Conservation (phyloP, 2,113 vertebrate genomes). For the Poeciliopsis occidentalis region DNA sequence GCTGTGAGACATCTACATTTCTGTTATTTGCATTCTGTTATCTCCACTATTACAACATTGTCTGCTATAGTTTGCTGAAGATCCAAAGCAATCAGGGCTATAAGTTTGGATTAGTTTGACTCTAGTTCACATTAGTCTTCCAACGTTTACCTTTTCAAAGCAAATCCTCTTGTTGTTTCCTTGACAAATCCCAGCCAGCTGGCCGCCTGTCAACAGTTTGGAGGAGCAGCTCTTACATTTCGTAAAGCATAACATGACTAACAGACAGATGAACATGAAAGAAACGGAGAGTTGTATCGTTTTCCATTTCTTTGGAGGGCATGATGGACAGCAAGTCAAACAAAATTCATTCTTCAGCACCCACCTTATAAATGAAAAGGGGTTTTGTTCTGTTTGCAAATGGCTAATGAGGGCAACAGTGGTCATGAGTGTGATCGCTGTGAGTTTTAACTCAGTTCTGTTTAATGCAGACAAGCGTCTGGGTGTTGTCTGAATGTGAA, state of each 20-base stretch:
- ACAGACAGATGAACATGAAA: constrained; percentile 19
- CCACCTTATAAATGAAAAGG: constrained; percentile 23
- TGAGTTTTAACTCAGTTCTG: constrained; percentile 20
- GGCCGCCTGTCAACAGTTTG: not conserved
- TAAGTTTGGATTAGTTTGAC: constrained; percentile 37
- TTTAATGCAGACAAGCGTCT: not conserved
- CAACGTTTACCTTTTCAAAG: constrained; percentile 12
- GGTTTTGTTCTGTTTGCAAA: constrained; percentile 51
- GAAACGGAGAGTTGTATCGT: constrained; percentile 24
- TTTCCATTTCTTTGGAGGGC: constrained; percentile 41
- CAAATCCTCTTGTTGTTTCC: constrained; percentile 16
- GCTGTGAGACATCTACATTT: not conserved
- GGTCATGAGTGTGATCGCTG: constrained; percentile 17
- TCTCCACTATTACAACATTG: constrained; percentile 7
- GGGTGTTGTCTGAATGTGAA: not conserved
- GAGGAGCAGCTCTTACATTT: constrained; percentile 36
- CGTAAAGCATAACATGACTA: constrained; percentile 39
- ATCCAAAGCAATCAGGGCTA: constrained; percentile 56
- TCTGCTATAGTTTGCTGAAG: constrained; percentile 46
- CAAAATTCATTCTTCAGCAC: constrained; percentile 21
- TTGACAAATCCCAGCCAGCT: constrained; percentile 17
- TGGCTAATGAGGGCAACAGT: constrained; percentile 31
- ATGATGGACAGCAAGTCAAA: constrained; percentile 55
- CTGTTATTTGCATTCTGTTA: not conserved
- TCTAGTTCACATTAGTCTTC: constrained; percentile 36